Conservation (phyloP, 1,140 invertebrate genomes). For the Portunus trituberculatus region DNA sequence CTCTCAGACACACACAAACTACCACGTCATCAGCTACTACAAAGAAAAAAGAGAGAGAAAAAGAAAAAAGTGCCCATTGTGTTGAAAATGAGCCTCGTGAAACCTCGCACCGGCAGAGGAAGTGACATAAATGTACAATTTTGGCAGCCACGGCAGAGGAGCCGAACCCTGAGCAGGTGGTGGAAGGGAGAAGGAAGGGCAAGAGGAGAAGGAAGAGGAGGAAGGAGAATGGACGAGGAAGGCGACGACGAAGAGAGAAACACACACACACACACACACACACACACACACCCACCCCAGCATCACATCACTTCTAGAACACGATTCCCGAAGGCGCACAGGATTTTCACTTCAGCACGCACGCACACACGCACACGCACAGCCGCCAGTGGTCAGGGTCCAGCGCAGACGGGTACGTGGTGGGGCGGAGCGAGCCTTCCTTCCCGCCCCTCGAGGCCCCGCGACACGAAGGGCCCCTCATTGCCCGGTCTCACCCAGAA, state of each 20-base stretch:
- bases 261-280: too few species aligned
- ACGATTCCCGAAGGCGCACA: not conserved
- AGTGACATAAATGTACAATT: not conserved
- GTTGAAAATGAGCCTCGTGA: slow-evolving; percentile 11
- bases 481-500: not conserved
- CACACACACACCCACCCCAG: too few species aligned
- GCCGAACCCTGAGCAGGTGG: not conserved
- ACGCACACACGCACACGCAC: not conserved
- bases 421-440: not conserved
- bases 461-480: not conserved
- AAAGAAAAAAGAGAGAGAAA: slow-evolving; percentile 1
- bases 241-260: too few species aligned
- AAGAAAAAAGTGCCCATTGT: not conserved
- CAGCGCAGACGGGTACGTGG: not conserved
- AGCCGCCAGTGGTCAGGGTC: not conserved
- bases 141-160: slow-evolving; percentile 5
- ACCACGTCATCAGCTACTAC: not conserved
- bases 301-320: not conserved
- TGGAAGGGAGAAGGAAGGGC: not conserved
- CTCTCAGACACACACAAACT: not conserved
- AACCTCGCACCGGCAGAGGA: not conserved
- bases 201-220: slow-evolving; percentile 15
- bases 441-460: not conserved
- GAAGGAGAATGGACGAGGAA: not conserved
- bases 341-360: not conserved